A percentile compares a stretch with the other conserved stretches of the same genome.
These are phyloP conservation scores for Chaetodon trifascialis DNA, from an alignment of 2,113 vertebrate genomes.

Conservation along the genomic window DNA sequence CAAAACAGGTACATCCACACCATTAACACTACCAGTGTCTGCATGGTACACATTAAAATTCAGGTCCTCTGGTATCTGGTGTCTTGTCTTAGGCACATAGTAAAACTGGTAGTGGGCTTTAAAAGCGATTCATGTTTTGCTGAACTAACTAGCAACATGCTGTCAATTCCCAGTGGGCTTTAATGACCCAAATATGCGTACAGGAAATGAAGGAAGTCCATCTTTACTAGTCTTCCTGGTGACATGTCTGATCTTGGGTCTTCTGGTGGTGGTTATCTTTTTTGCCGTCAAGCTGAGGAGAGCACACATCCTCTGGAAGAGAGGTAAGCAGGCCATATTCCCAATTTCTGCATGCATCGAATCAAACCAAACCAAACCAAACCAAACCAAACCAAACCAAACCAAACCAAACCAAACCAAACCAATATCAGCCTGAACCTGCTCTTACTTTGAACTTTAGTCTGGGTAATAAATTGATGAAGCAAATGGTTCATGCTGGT, in stretches of 20 bases:
- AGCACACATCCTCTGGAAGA: conserved; percentile 90
- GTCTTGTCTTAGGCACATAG: not conserved
- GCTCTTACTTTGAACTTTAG: not conserved
- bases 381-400: too few species aligned
- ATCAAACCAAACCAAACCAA: not conserved
- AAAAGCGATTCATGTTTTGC: not conserved
- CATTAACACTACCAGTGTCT: not conserved
- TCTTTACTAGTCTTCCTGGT: conserved; percentile 87
- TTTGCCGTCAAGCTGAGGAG: conserved; percentile 88
- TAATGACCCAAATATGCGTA: not conserved
- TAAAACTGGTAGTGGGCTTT: not conserved
- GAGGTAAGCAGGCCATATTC: conserved; percentile 79
- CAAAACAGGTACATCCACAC: conserved; percentile 58
- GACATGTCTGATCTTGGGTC: conserved; percentile 84
- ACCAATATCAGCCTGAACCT: not conserved
- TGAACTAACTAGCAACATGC: not conserved
- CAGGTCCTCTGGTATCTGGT: not conserved
- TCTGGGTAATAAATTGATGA: not conserved
- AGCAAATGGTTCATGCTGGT: not conserved
- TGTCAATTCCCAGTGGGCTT: conserved; percentile 37
- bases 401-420: too few species aligned
- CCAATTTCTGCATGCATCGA: not conserved
- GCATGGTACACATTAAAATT: not conserved
- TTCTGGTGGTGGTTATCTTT: conserved; percentile 89
- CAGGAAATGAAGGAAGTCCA: conserved; percentile 27